A percentile compares a stretch with the other conserved stretches of the same genome.
These are phyloP conservation scores for Myxocyprinus asiaticus DNA, from an alignment of 2,113 vertebrate species.

Conservation along the genomic window DNA sequence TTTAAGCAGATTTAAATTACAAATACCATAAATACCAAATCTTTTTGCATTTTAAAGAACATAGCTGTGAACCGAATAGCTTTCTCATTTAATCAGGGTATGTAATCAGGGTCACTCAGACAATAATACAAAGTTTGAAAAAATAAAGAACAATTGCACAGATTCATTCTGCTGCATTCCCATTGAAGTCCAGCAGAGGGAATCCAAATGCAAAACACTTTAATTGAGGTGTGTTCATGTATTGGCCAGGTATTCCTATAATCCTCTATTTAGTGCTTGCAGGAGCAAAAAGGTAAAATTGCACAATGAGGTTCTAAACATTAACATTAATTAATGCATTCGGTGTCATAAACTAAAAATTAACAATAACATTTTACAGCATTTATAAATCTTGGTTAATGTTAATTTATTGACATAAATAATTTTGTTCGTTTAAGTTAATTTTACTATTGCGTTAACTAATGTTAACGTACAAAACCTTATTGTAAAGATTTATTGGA, in stretches of 20 bases:
- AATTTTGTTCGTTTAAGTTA: too few relatives aligned
- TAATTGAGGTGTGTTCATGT: too few relatives aligned
- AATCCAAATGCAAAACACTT: conserved; percentile 35
- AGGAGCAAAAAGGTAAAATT: neutral
- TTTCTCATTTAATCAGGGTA: conserved; percentile 41
- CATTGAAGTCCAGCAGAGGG: conserved; percentile 49
- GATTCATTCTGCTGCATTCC: conserved; percentile 7
- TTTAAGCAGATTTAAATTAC: conserved; percentile 51
- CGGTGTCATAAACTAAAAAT: too few relatives aligned
- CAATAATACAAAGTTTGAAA: neutral
- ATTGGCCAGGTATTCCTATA: neutral
- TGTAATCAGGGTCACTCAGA: neutral
- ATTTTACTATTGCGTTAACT: too few relatives aligned
- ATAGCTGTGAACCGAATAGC: conserved; percentile 1
- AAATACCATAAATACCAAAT: conserved; percentile 44
- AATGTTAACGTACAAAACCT: too few relatives aligned
- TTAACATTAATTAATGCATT: too few relatives aligned
- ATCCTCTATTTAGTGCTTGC: neutral
- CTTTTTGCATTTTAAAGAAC: conserved; percentile 51
- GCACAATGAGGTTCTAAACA: too few relatives aligned
- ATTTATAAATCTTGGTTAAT: too few relatives aligned
- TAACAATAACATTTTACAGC: too few relatives aligned
- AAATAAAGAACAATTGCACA: neutral
- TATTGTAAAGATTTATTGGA: too few relatives aligned
- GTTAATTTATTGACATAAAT: too few relatives aligned